Evolutionary conservation across 2,888 invertebrate species (phyloP).

Genomic region (Tinea semifulvella): DNA sequence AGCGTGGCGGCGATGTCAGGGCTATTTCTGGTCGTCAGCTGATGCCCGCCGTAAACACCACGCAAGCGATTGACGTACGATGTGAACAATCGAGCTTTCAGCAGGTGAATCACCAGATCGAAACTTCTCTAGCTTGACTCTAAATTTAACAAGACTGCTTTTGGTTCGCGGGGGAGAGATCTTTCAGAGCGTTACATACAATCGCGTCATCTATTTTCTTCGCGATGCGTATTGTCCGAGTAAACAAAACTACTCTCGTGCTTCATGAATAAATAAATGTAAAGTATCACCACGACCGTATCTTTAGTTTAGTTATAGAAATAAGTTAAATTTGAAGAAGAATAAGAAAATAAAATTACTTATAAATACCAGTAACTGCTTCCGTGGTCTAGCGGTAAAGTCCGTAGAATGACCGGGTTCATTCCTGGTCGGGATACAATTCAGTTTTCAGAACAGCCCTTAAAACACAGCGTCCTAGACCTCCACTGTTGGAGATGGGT

Average conservation of each 20-base stretch:
- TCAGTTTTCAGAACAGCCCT: too few species aligned
- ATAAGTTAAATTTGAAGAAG: too few species aligned
- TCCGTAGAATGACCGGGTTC: too few species aligned
- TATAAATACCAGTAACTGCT: too few species aligned
- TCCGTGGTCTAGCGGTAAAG: too few species aligned
- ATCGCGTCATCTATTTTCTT: constrained; percentile 51
- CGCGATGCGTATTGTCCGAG: constrained; percentile 20
- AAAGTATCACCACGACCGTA: too few species aligned
- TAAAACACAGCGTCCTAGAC: too few species aligned
- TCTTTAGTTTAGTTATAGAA: too few species aligned
- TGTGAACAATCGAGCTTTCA: constrained; percentile 63
- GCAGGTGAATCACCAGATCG: constrained; percentile 63
- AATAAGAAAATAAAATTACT: too few species aligned
- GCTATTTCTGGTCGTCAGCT: constrained; percentile 66
- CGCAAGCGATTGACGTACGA: constrained; percentile 63
- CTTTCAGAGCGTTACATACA: constrained; percentile 55
- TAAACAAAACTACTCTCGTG: constrained; percentile 9
- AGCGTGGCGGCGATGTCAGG: constrained; percentile 64
- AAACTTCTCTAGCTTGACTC: constrained; percentile 57
- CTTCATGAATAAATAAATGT: neutral
- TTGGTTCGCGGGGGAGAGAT: constrained; percentile 64
- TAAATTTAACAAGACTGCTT: constrained; percentile 63
- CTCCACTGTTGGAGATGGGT: too few species aligned
- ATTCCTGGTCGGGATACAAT: too few species aligned
- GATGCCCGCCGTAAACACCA: constrained; percentile 62